phyloP scores from a whole-genome alignment of 2,797 vertebrate genomes.

The Falco concolor region DNA sequence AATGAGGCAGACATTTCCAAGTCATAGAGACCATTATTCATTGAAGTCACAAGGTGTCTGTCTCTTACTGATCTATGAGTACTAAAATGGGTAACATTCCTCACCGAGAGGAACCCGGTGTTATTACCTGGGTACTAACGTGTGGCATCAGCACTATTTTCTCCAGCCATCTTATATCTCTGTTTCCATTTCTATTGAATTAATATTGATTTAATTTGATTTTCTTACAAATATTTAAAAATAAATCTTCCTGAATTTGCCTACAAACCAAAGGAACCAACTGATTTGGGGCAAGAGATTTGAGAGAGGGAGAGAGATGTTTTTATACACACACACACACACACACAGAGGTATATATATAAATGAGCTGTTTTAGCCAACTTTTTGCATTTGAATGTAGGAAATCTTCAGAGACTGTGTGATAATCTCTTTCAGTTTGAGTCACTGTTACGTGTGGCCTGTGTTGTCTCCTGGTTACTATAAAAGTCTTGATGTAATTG shows the following conservation, averaged over 20 bases:
- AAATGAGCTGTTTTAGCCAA: not conserved
- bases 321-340: not conserved
- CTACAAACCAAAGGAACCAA: not conserved
- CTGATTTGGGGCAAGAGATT: not conserved
- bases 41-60: not conserved
- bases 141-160: not conserved
- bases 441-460: not conserved
- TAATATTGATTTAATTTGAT: not conserved
- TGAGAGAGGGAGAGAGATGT: no score
- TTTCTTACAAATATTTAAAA: not conserved
- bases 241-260: not conserved
- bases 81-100: not conserved
- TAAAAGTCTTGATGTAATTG: slow-evolving; percentile 30
- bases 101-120: not conserved
- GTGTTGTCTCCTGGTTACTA: slow-evolving; percentile 31
- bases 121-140: not conserved
- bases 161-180: not conserved
- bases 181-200: not conserved
- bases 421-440: not conserved
- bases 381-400: not conserved
- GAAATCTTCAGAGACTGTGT: not conserved
- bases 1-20: not conserved
- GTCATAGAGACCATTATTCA: not conserved
- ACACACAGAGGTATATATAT: not conserved
- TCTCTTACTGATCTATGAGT: not conserved